These are phyloP conservation scores for Coptodon bakossiorum DNA, from an alignment of 2,113 vertebrate genomes.

Conservation along the genomic window DNA sequence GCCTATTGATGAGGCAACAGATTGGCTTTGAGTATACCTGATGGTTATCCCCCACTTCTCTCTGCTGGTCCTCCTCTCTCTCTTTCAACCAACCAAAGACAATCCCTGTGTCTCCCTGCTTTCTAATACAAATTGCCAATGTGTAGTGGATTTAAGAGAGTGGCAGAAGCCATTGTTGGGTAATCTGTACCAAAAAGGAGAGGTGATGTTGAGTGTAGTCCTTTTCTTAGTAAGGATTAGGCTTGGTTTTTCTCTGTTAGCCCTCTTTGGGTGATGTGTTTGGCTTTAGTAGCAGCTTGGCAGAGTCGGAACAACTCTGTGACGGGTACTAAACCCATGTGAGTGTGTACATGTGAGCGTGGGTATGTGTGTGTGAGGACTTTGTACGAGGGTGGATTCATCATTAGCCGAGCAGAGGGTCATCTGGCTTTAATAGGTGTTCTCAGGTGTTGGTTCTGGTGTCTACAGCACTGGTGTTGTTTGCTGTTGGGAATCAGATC, in stretches of 20 bases:
- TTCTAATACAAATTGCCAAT: conserved; percentile 63
- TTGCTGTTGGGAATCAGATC: conserved; percentile 67
- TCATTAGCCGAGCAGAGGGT: conserved; percentile 49
- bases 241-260: conserved; percentile 20
- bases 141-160: conserved; percentile 66
- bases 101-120: conserved; percentile 54
- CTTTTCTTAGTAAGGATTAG: conserved; percentile 64
- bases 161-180: conserved; percentile 58
- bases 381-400: conserved; percentile 9
- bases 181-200: conserved; percentile 63
- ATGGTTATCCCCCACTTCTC: conserved; percentile 45
- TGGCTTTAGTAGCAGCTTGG: conserved; percentile 12
- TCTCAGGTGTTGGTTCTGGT: conserved; percentile 64
- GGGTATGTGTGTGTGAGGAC: background rate
- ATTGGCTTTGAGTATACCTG: conserved; percentile 69
- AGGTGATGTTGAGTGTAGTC: conserved; percentile 58
- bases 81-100: conserved; percentile 46
- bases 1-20: conserved; percentile 67
- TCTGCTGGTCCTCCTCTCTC: background rate
- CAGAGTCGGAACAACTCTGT: conserved; percentile 21
- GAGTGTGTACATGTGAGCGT: background rate
- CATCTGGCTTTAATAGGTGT: conserved; percentile 58
- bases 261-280: conserved; percentile 26
- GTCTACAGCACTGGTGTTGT: conserved; percentile 48
- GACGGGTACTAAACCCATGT: background rate